phyloP scores from a whole-genome alignment of 2,113 vertebrate species.

The Thymallus thymallus region DNA sequence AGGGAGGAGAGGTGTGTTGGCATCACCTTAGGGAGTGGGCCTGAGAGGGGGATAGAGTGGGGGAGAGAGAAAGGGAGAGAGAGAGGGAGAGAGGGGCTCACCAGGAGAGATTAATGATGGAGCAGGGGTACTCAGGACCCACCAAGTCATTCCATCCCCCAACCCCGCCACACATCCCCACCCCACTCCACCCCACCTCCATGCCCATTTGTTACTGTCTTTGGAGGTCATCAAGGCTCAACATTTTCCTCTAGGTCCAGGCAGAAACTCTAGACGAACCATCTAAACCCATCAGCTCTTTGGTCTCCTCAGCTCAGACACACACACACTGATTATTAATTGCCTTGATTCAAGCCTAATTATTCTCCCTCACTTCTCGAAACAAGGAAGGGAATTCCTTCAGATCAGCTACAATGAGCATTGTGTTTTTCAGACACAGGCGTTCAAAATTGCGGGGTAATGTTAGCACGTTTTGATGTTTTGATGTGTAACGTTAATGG shows the following conservation, averaged over 20 bases:
- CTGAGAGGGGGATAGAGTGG: conserved; percentile 15
- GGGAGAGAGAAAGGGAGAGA: conserved; percentile 38
- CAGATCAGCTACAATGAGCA: conserved; percentile 27
- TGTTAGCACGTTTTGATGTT: conserved; percentile 46
- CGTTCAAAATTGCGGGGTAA: conserved; percentile 8
- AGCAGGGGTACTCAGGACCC: conserved; percentile 56
- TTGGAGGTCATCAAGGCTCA: conserved; percentile 51
- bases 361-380: conserved; percentile 18
- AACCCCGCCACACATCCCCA: conserved; percentile 37
- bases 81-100: conserved; percentile 52
- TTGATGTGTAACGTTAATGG: conserved; percentile 29
- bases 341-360: conserved; percentile 34
- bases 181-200: conserved; percentile 41
- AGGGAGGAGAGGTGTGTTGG: conserved; percentile 27
- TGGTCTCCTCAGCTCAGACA: not conserved
- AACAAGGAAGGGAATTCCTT: conserved; percentile 37
- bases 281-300: conserved; percentile 24
- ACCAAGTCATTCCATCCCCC: not conserved
- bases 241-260: conserved; percentile 10
- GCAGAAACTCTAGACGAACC: conserved; percentile 16
- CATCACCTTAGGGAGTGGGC: too few relatives aligned
- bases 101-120: conserved; percentile 72
- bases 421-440: not conserved
- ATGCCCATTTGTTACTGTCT: conserved; percentile 71
- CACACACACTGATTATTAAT: conserved; percentile 35